These are phyloP conservation scores for Archaeoteleia sp. DNA, from an alignment of 2,888 invertebrate genomes.

Conservation along the genomic window DNA sequence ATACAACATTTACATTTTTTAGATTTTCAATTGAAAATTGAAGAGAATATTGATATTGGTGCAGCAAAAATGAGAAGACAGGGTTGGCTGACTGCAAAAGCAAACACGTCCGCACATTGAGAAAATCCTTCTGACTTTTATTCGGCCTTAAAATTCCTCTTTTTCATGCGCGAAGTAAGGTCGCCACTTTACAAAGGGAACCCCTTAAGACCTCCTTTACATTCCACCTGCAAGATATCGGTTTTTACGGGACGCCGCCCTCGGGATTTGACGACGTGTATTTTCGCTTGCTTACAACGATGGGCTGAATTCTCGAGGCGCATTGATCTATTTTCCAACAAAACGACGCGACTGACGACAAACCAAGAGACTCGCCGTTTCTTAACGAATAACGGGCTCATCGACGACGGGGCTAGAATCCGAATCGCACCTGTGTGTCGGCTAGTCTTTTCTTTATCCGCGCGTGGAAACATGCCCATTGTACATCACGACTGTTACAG, in stretches of 20 bases:
- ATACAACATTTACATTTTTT: too few relatives aligned
- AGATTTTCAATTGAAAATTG: constrained; percentile 32
- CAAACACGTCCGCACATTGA: constrained; percentile 25
- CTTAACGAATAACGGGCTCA: constrained; percentile 27
- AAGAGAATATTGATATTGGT: too few relatives aligned
- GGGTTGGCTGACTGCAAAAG: neutral
- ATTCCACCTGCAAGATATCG: constrained; percentile 52
- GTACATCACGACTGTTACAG: constrained; percentile 12
- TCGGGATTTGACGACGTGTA: constrained; percentile 51
- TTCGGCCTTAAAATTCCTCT: constrained; percentile 29
- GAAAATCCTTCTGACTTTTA: constrained; percentile 30
- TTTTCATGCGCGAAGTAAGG: constrained; percentile 38
- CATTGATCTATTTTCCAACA: constrained; percentile 47
- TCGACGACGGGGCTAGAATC: constrained; percentile 18
- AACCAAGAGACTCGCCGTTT: constrained; percentile 2
- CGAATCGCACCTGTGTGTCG: constrained; percentile 38
- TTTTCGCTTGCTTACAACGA: constrained; percentile 54
- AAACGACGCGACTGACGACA: constrained; percentile 14
- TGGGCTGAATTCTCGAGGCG: constrained; percentile 42
- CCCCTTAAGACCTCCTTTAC: constrained; percentile 49
- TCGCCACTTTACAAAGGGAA: constrained; percentile 39
- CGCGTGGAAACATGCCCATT: constrained; percentile 25
- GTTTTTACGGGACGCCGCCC: constrained; percentile 51
- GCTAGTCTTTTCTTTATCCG: constrained; percentile 18
- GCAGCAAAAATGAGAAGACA: neutral